A percentile compares a stretch with the other conserved stretches of the same genome.
phyloP scores from a whole-genome alignment of 2,113 vertebrate species.

The Agelaius tricolor region DNA sequence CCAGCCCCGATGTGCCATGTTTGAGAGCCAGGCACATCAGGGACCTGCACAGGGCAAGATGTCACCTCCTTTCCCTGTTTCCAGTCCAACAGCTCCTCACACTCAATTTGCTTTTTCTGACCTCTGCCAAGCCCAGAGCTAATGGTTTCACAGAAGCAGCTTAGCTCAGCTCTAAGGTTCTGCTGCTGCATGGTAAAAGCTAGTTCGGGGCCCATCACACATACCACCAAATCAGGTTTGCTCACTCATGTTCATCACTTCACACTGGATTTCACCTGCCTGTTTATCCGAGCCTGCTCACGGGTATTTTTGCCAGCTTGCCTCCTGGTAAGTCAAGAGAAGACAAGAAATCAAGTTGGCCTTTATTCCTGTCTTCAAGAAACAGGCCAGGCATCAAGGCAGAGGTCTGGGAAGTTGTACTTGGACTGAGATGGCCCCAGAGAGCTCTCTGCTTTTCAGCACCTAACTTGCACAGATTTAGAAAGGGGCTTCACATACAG shows the following conservation, averaged over 20 bases:
- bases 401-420: background rate
- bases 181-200: background rate
- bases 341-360: background rate
- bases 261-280: background rate
- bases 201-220: background rate
- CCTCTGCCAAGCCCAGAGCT: background rate
- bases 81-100: background rate
- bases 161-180: constrained; percentile 14
- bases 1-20: rapidly evolving
- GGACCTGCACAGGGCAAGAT: background rate
- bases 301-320: background rate
- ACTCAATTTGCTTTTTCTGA: background rate
- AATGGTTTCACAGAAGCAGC: background rate
- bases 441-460: background rate
- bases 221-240: background rate
- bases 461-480: background rate
- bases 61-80: background rate
- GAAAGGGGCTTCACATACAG: background rate
- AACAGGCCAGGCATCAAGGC: background rate
- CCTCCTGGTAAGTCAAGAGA: background rate
- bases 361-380: background rate
- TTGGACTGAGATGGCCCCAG: rapidly evolving
- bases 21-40: background rate
- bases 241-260: background rate
- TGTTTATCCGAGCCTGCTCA: background rate